Conservation (phyloP, 2,888 invertebrate species). For the Aphodius granarius region DNA sequence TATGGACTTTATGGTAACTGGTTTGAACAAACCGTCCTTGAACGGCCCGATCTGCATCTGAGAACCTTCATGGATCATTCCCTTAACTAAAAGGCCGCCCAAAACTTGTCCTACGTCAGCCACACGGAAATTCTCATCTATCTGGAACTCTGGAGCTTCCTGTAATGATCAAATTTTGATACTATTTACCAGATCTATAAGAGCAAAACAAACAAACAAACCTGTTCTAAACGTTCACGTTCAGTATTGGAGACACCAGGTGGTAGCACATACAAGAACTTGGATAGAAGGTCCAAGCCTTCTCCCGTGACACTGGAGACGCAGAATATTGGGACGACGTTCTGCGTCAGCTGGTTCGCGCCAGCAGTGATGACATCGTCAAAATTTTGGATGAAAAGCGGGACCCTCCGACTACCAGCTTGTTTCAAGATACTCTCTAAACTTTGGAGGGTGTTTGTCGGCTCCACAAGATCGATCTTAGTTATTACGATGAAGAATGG, state of each 20-base stretch:
- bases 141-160: constrained; percentile 84
- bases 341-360: constrained; percentile 66
- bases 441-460: constrained; percentile 58
- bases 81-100: constrained; percentile 82
- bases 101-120: constrained; percentile 82
- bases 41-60: constrained; percentile 75
- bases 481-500: constrained; percentile 94
- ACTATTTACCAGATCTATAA: not conserved
- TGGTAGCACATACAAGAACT: constrained; percentile 82
- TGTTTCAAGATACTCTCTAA: constrained; percentile 66
- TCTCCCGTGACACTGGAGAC: constrained; percentile 90
- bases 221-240: constrained; percentile 70
- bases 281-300: constrained; percentile 80
- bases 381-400: constrained; percentile 65
- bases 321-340: constrained; percentile 78
- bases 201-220: constrained; percentile 37
- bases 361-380: constrained; percentile 78
- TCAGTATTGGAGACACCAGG: constrained; percentile 67
- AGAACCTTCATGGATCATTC: constrained; percentile 84
- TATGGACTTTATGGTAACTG: constrained; percentile 79
- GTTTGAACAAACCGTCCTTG: constrained; percentile 75
- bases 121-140: constrained; percentile 91
- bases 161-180: constrained; percentile 42
- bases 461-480: constrained; percentile 85
- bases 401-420: constrained; percentile 66